Evolutionary conservation across 2,797 vertebrate genomes (phyloP).

Genomic region (Sebastes steindachneri): DNA sequence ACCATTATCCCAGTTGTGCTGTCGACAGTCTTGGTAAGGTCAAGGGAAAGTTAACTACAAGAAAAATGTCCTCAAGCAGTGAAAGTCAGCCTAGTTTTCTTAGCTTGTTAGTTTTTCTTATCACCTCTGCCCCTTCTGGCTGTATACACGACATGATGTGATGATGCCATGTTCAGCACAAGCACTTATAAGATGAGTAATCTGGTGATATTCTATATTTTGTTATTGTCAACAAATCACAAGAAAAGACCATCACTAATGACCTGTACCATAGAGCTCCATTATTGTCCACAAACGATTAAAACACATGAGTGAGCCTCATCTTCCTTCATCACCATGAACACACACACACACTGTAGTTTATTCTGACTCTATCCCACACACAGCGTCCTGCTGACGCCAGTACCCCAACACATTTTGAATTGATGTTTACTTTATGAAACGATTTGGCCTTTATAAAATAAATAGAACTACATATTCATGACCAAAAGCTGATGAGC

Average conservation of each 20-base stretch:
- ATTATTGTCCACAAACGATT: not conserved
- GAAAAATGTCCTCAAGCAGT: conserved; percentile 23
- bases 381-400: not conserved
- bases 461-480: not conserved
- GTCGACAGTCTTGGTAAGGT: conserved; percentile 36
- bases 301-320: not conserved
- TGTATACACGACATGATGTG: not conserved
- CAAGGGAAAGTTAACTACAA: conserved; percentile 51
- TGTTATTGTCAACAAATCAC: not conserved
- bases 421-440: not conserved
- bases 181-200: not conserved
- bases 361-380: not conserved
- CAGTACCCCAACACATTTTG: not conserved
- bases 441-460: accelerated
- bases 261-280: not conserved
- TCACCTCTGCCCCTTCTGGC: not conserved
- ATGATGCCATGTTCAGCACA: not conserved
- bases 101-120: not conserved
- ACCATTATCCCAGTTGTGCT: conserved; percentile 49
- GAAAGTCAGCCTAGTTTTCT: not conserved
- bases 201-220: not conserved
- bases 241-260: not conserved
- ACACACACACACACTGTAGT: not conserved
- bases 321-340: not conserved
- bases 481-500: not conserved